Evolutionary conservation across 2,113 vertebrate species (phyloP), one percentile per base, ranked within the genome.

Genomic region (Benthochromis sp.): DNA sequence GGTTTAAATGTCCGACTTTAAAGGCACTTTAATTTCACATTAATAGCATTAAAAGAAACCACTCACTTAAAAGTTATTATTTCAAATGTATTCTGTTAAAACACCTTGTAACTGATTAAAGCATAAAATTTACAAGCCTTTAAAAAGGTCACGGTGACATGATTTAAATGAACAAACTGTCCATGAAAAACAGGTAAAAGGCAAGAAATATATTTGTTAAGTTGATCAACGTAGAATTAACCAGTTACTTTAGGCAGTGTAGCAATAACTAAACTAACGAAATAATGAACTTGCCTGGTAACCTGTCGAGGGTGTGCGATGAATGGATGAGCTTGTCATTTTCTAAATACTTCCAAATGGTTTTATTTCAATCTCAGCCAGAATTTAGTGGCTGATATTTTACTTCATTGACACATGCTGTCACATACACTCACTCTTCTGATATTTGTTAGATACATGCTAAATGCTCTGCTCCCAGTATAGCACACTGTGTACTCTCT

Each of bases 401-500:
- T 31, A 50, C 43, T 52, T 31, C 38, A 47, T 5, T 34, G 29
- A 52, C 9, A n/a, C 45, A 34, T 8, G 31, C 61, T 38, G 19
- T 69, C 4, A 69, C 34, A 21, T 38, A 69, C 34, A 21, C 4
- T 19, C 16, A 61, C 11, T 69, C 38, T 45, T 82, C 57, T 82
- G 21, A 57, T 8, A 59, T 31, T 50, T 50, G 71, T 29, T 50
- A 29, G 43, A 69, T 17, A 45, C 3, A 36, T 83, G 52, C 38
- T 83, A 53, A 29, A 34, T 82, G 31, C 43, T 78, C 66, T 69
- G 47, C 59, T 76, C 54, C 43, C n/a, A 85, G 84, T 83, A 85
- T 79, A 86, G 87, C 83, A 87, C 84, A 47, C 83, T 86, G 69
- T 52, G 84, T 88, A 59, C 29, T 90, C 81, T 91, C 86, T 83